phyloP scores from a whole-genome alignment of 1,140 invertebrate genomes.

The Heliconius nattereri region DNA sequence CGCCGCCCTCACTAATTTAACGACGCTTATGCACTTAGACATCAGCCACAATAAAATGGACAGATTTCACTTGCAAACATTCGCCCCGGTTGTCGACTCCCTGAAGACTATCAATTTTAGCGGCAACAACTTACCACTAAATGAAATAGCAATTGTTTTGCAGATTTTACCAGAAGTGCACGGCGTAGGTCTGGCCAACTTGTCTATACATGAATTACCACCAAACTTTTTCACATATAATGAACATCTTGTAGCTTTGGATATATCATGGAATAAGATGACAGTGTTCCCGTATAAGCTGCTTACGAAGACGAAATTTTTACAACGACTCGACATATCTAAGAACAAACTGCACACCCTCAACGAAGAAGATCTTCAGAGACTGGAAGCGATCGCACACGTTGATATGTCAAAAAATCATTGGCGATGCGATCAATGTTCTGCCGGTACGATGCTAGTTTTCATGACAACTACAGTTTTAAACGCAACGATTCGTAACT shows the following conservation, averaged over 20 bases:
- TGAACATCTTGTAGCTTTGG: constrained; percentile 68
- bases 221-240: constrained; percentile 78
- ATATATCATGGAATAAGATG: constrained; percentile 83
- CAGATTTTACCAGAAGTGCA: constrained; percentile 82
- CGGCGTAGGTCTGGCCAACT: constrained; percentile 82
- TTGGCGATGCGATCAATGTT: constrained; percentile 87
- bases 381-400: constrained; percentile 78
- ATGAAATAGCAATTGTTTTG: constrained; percentile 78
- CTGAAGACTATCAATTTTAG: constrained; percentile 85
- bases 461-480: constrained; percentile 80
- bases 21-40: constrained; percentile 85
- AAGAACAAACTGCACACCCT: constrained; percentile 83
- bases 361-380: constrained; percentile 80
- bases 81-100: constrained; percentile 83
- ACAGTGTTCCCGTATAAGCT: constrained; percentile 80
- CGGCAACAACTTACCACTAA: constrained; percentile 82
- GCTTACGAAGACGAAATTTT: constrained; percentile 80
- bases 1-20: constrained; percentile 86
- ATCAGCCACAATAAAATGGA: constrained; percentile 88
- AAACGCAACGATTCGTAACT: constrained; percentile 74
- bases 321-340: constrained; percentile 84
- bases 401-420: constrained; percentile 84
- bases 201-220: constrained; percentile 80
- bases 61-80: constrained; percentile 83
- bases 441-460: constrained; percentile 81